Percentiles rank a stretch among this genome's conserved stretches.
Evolutionary conservation across 1,140 invertebrate species (phyloP).

Genomic region (Scaptomyza graminum): DNA sequence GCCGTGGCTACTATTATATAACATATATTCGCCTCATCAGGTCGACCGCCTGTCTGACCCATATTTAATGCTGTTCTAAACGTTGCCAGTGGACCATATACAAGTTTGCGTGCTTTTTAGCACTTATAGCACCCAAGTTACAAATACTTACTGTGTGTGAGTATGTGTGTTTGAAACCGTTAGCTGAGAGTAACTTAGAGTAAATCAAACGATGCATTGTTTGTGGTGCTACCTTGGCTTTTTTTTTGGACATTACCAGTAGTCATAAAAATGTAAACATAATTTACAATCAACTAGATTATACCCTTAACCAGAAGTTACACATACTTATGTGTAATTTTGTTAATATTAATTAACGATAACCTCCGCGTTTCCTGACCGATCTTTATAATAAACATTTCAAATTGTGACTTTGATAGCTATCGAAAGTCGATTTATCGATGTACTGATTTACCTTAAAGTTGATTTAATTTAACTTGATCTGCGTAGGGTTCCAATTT

Average conservation of each 20-base stretch:
- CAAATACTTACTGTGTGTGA: conserved; percentile 21
- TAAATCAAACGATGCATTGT: conserved; percentile 5
- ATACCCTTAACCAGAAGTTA: background rate
- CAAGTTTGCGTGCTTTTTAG: conserved; percentile 48
- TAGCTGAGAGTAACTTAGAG: conserved; percentile 18
- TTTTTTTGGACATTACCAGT: background rate
- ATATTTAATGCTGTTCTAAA: conserved; percentile 61
- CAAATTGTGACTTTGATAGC: too few relatives aligned
- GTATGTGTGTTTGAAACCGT: conserved; percentile 12
- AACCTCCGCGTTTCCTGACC: too few relatives aligned
- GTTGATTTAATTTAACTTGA: too few relatives aligned
- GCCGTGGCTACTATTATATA: conserved; percentile 44
- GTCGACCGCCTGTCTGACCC: conserved; percentile 48
- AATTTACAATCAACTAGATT: background rate
- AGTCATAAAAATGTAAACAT: background rate
- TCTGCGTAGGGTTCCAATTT: too few relatives aligned
- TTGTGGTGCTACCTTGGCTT: conserved; percentile 5
- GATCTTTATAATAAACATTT: too few relatives aligned
- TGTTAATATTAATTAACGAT: too few relatives aligned
- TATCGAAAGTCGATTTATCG: too few relatives aligned
- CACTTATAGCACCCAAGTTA: conserved; percentile 32
- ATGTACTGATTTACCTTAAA: too few relatives aligned
- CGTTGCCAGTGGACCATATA: conserved; percentile 45
- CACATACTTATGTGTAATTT: too few relatives aligned
- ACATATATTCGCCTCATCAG: conserved; percentile 34